phyloP scores from a whole-genome alignment of 2,113 vertebrate species.

The Ia io region DNA sequence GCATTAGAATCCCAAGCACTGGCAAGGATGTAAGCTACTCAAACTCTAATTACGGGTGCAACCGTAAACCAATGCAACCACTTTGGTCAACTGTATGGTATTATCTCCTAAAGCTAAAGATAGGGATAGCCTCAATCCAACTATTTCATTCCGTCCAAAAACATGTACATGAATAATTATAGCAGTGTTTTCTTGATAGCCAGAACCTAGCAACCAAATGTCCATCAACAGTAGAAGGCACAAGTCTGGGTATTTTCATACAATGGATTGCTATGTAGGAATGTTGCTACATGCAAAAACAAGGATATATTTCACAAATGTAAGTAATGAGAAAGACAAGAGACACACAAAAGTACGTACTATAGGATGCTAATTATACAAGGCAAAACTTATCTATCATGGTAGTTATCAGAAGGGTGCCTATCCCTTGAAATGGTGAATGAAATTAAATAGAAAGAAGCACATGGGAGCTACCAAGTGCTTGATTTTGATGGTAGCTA shows the following conservation, averaged over 20 bases:
- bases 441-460: neutral
- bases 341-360: neutral
- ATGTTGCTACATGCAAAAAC: neutral
- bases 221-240: neutral
- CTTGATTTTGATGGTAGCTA: no score
- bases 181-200: neutral
- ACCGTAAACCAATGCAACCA: neutral
- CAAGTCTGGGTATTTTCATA: neutral
- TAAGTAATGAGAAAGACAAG: neutral
- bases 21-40: neutral
- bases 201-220: neutral
- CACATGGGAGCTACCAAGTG: rapidly evolving
- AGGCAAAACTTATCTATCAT: neutral
- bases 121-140: neutral
- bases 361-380: neutral
- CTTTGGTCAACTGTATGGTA: neutral
- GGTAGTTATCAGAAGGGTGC: neutral
- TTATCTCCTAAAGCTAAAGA: neutral
- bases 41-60: neutral
- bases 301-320: neutral
- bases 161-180: neutral
- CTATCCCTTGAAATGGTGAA: neutral
- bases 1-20: neutral
- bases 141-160: neutral
- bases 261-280: no score